Conservation (phyloP, 2,888 invertebrate species). For the Tuta absoluta region DNA sequence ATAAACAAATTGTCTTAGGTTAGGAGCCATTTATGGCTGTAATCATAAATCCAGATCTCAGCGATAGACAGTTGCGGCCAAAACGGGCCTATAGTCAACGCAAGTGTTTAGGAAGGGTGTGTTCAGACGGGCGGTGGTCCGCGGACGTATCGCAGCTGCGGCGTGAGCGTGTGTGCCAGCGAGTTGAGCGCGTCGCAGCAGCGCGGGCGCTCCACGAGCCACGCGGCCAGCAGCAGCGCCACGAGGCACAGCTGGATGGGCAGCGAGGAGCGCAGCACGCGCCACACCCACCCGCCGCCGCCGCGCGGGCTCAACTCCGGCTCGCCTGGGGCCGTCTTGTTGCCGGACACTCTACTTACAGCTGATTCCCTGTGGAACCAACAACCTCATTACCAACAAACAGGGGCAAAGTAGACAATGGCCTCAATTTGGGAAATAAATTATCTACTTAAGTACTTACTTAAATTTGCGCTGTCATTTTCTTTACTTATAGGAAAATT, state of each 20-base stretch:
- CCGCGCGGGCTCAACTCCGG: constrained; percentile 80
- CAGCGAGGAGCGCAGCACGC: constrained; percentile 87
- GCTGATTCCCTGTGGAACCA: neutral
- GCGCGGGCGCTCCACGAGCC: constrained; percentile 87
- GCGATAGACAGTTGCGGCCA: neutral
- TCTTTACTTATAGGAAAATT: too few relatives aligned
- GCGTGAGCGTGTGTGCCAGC: constrained; percentile 87
- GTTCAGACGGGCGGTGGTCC: constrained; percentile 90
- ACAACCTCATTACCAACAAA: neutral
- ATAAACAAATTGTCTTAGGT: neutral
- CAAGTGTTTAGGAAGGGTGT: neutral
- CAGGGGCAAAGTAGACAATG: neutral
- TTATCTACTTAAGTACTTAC: too few relatives aligned
- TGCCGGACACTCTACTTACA: constrained; percentile 52
- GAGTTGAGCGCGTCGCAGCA: constrained; percentile 91
- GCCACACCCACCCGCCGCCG: constrained; percentile 86
- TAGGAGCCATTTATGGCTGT: neutral
- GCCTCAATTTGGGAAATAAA: too few relatives aligned
- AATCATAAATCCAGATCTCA: neutral
- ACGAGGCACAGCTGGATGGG: constrained; percentile 89
- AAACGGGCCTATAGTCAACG: neutral
- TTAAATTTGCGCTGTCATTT: too few relatives aligned
- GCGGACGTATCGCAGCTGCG: constrained; percentile 90
- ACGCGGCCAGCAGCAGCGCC: constrained; percentile 87
- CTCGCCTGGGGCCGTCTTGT: constrained; percentile 79